Evolutionary conservation across 2,797 vertebrate genomes (phyloP), one percentile per base, ranked within the genome.

Genomic region (Falco cherrug): DNA sequence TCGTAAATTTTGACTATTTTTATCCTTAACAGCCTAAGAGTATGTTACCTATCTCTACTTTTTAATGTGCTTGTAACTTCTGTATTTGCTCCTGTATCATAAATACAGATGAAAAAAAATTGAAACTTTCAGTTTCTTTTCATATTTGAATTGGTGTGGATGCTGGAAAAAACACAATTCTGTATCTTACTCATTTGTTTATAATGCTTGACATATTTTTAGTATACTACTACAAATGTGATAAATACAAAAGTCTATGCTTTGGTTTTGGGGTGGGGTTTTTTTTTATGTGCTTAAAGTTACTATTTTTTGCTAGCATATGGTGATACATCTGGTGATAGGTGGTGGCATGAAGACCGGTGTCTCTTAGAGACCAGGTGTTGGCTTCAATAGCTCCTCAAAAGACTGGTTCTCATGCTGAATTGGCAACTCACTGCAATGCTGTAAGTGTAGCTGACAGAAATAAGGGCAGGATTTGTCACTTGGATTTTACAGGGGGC

Each of bases 1-100:
- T 97, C 91, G 98, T 97, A 94, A 51, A 74, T 69, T 74, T 47
- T 81, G 14, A 13, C 48, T 86, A 33, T 94, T 94, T 74, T 51
- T 86, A 50, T 83, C 25, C 41, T 74, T 76, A 39, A 43, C 2
- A 2, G 65, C 20, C 29, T 59, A 71, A 25, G n/a, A 73, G 16
- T 51, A 2, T 81, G 12, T 57, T 60, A 33, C 13, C 26, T 61
- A 1, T 53, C 57, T 87, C 22, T 81, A 5, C 16, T 48, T 89
- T 87, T 64, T 41, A 41, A 16, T 60, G 25, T n/a, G 29, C 28
- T 80, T 20, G 3, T 78, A 65, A 75, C 28, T 70, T 77, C 10
- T 64, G 2, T 39, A 17, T 77, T 84, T 79, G 15, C 13, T 84
- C 33, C 11, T 28, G 5, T 74, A 33, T 50, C 53, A 18, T 48